Percentiles rank a stretch among this genome's conserved stretches.
Evolutionary conservation across 2,797 vertebrate genomes (phyloP).

Genomic region (Pachyuromys duprasi): DNA sequence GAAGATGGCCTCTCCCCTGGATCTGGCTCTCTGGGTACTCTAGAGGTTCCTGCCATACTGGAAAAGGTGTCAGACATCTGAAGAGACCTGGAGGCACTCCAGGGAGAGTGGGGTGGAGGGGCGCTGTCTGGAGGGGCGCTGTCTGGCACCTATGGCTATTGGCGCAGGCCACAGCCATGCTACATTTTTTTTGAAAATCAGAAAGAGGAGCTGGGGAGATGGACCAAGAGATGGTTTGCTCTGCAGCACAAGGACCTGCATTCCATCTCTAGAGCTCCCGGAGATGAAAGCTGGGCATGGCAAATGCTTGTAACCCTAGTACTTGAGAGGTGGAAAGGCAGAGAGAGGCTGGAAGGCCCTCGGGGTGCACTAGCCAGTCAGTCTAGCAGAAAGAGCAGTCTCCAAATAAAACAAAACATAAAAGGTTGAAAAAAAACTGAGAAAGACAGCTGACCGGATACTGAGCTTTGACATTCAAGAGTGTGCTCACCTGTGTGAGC

Average conservation of each 20-base stretch:
- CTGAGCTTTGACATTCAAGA: not conserved
- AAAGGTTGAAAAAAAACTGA: not conserved
- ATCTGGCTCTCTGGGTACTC: not conserved
- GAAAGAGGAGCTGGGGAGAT: not conserved
- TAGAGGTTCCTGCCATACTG: not conserved
- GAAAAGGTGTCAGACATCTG: slow-evolving; percentile 17
- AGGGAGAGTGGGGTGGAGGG: not conserved
- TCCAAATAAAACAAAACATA: not conserved
- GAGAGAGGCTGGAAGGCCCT: not conserved
- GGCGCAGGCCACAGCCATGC: not conserved
- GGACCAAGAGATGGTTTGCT: not conserved
- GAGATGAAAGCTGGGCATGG: not conserved
- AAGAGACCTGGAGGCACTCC: not conserved
- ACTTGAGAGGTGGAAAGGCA: not conserved
- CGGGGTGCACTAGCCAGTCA: not conserved
- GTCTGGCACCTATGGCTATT: not conserved
- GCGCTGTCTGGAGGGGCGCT: not conserved
- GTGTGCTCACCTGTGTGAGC: not conserved
- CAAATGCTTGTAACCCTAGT: not conserved
- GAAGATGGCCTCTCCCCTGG: not conserved
- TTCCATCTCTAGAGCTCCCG: not conserved
- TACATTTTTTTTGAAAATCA: slow-evolving; percentile 47
- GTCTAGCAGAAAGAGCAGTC: not conserved
- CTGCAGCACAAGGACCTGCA: not conserved
- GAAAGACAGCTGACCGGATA: not conserved